These are phyloP conservation scores for Conistra vaccinii DNA, from an alignment of 2,888 invertebrate species.

Conservation along the genomic window DNA sequence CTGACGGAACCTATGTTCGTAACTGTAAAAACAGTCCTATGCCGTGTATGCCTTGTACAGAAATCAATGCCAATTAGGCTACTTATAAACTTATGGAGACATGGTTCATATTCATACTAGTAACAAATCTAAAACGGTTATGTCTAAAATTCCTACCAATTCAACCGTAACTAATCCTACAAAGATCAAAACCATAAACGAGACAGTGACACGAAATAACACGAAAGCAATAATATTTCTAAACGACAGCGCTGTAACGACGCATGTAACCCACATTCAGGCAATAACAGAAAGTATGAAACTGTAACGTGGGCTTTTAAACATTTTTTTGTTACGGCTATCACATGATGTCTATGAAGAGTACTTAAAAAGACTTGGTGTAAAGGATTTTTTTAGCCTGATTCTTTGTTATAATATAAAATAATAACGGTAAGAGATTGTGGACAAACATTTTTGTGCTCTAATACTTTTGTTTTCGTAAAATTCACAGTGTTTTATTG, in stretches of 20 bases:
- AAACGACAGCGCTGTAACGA: slow-evolving; percentile 57
- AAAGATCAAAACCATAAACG: slow-evolving; percentile 57
- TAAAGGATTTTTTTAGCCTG: neutral
- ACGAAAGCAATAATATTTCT: slow-evolving; percentile 62
- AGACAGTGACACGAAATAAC: slow-evolving; percentile 60
- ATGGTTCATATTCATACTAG: neutral
- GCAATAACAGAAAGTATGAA: slow-evolving; percentile 66
- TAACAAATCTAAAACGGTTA: neutral
- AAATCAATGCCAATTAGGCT: neutral
- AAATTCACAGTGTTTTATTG: neutral
- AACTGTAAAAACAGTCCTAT: neutral
- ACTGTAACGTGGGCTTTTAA: slow-evolving; percentile 53
- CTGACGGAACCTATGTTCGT: neutral
- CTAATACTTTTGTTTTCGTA: neutral
- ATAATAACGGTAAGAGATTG: too few relatives aligned
- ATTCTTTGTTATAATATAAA: too few relatives aligned
- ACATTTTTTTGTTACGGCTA: slow-evolving; percentile 22
- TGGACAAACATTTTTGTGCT: neutral
- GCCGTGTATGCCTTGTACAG: neutral
- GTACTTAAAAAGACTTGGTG: neutral
- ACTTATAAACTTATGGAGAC: neutral
- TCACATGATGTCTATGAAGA: slow-evolving; percentile 6
- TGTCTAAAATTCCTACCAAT: slow-evolving; percentile 1
- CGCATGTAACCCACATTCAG: slow-evolving; percentile 61
- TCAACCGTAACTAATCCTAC: slow-evolving; percentile 26